Evolutionary conservation across 2,888 invertebrate genomes (phyloP).

Genomic region (Drosophila mulleri): DNA sequence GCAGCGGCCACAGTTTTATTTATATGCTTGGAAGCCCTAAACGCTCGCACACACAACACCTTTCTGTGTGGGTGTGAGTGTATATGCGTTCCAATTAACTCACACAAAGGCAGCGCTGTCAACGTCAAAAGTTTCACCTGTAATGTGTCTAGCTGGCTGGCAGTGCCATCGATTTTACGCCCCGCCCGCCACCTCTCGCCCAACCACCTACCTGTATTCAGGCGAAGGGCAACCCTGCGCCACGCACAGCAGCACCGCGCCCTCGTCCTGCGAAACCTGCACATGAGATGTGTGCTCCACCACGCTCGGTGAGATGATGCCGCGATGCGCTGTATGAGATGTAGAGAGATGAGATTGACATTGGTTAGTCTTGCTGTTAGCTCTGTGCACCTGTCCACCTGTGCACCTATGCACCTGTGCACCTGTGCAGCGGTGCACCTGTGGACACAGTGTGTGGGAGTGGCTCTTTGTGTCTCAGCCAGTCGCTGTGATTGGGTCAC

Average conservation of each 20-base stretch:
- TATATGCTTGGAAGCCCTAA: conserved; percentile 63
- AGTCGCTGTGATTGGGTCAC: conserved; percentile 68
- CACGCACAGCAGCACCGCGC: conserved; percentile 91
- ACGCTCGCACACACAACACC: conserved; percentile 41
- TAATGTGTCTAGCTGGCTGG: conserved; percentile 40
- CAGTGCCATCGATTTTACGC: conserved; percentile 79
- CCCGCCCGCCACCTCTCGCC: conserved; percentile 84
- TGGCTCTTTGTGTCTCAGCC: not conserved
- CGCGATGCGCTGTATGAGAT: conserved; percentile 88
- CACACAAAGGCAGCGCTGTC: conserved; percentile 46
- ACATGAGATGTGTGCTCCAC: conserved; percentile 90
- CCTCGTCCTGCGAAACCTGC: conserved; percentile 90
- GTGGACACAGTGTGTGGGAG: not conserved
- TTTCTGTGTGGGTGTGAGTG: conserved; percentile 20
- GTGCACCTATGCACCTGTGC: not conserved
- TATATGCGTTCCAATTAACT: conserved; percentile 71
- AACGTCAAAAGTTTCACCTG: conserved; percentile 73
- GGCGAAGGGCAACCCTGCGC: conserved; percentile 92
- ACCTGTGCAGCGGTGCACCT: not conserved
- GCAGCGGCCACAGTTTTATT: conserved; percentile 49
- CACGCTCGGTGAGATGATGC: conserved; percentile 90
- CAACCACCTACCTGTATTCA: conserved; percentile 89
- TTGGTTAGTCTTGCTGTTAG: conserved; percentile 55
- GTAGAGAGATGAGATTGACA: conserved; percentile 65
- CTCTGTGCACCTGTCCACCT: conserved; percentile 1